A percentile compares a stretch with the other conserved stretches of the same genome.
Conservation (phyloP, 2,888 invertebrate genomes). For the Nipponacmea schrenckii region DNA sequence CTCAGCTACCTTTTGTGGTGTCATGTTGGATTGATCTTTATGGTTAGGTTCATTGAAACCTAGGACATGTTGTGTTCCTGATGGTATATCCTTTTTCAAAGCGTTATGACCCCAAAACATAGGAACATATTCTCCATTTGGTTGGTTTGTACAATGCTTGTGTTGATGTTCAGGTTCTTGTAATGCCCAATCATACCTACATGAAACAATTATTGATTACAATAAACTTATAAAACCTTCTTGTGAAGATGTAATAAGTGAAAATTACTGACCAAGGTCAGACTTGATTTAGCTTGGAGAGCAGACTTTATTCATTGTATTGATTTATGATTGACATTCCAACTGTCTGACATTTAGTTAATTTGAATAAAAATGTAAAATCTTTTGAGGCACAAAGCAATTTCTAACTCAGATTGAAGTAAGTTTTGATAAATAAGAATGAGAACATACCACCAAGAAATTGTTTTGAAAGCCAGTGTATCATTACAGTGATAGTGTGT, state of each 20-base stretch:
- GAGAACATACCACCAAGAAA: slow-evolving; percentile 20
- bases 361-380: too few relatives aligned
- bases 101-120: slow-evolving; percentile 40
- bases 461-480: slow-evolving; percentile 16
- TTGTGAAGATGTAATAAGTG: too few relatives aligned
- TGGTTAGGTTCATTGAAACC: slow-evolving; percentile 48
- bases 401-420: too few relatives aligned
- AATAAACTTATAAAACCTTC: too few relatives aligned
- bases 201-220: too few relatives aligned
- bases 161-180: slow-evolving; percentile 13
- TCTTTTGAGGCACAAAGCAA: too few relatives aligned
- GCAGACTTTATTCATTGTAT: too few relatives aligned
- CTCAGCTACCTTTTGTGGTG: slow-evolving; percentile 34
- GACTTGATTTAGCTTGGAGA: too few relatives aligned
- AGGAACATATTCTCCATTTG: slow-evolving; percentile 32
- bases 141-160: slow-evolving; percentile 15
- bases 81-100: slow-evolving; percentile 10
- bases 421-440: too few relatives aligned
- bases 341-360: too few relatives aligned
- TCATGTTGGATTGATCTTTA: slow-evolving; percentile 37
- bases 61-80: slow-evolving; percentile 31
- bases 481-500: slow-evolving; percentile 20
- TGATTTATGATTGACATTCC: too few relatives aligned
- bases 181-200: slow-evolving; percentile 31
- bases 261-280: too few relatives aligned